Evolutionary conservation across 1,140 invertebrate genomes (phyloP).

Genomic region (Drosophila sp.): DNA sequence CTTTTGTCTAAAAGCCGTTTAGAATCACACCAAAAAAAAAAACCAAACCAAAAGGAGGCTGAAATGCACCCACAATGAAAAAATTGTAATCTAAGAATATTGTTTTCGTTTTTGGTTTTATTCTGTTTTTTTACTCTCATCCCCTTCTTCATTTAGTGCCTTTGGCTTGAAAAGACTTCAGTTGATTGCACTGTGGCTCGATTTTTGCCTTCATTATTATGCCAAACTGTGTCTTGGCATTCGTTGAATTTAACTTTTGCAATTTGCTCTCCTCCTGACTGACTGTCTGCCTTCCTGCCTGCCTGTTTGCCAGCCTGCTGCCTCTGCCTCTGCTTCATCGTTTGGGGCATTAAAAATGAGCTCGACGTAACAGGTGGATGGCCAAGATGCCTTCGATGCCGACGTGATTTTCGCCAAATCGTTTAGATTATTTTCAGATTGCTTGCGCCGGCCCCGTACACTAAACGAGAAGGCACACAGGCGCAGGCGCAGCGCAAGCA

Average conservation of each 20-base stretch:
- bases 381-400: conserved; percentile 45
- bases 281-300: conserved; percentile 50
- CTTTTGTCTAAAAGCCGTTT: conserved; percentile 80
- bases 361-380: conserved; percentile 78
- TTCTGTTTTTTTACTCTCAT: not conserved
- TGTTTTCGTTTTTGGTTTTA: not conserved
- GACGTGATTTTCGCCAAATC: conserved; percentile 81
- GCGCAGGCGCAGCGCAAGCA: conserved; percentile 17
- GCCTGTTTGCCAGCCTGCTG: conserved; percentile 1
- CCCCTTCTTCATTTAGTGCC: not conserved
- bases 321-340: conserved; percentile 33
- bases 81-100: conserved; percentile 6
- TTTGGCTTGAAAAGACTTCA: conserved; percentile 29
- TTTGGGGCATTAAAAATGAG: conserved; percentile 78
- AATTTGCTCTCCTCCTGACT: conserved; percentile 67
- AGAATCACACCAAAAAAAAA: conserved; percentile 70
- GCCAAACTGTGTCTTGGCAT: conserved; percentile 78
- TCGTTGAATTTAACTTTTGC: conserved; percentile 79
- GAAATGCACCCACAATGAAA: conserved; percentile 11
- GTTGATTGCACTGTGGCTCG: conserved; percentile 56
- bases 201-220: conserved; percentile 73
- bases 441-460: conserved; percentile 65
- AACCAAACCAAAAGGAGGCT: conserved; percentile 24
- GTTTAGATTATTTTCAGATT: conserved; percentile 81
- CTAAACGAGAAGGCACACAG: conserved; percentile 36